Percentiles rank a stretch among this genome's conserved stretches.
Evolutionary conservation across 2,113 vertebrate species (phyloP).

Genomic region (Carollia perspicillata): DNA sequence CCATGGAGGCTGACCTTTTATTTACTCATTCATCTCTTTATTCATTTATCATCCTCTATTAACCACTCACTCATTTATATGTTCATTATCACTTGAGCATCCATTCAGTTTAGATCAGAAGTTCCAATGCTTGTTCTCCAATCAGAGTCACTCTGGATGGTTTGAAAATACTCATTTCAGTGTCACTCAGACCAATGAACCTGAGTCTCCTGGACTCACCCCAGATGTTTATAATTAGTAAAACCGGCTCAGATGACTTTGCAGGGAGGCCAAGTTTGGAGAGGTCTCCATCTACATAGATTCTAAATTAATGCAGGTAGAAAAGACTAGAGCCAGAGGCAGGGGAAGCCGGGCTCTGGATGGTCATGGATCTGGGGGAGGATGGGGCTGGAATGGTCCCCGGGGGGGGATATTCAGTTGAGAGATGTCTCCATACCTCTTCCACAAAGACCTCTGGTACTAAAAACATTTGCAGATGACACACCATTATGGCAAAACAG

Average conservation of each 20-base stretch:
- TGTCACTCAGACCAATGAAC: neutral
- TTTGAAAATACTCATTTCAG: neutral
- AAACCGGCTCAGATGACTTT: neutral
- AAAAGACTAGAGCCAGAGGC: neutral
- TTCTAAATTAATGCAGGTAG: neutral
- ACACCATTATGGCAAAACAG: fast-evolving
- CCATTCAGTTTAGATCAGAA: neutral
- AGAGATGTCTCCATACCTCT: neutral
- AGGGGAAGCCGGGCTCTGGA: neutral
- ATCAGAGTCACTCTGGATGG: neutral
- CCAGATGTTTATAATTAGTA: neutral
- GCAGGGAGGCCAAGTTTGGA: neutral
- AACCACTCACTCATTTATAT: neutral
- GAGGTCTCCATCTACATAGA: no score
- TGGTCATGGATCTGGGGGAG: neutral
- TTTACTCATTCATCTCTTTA: neutral
- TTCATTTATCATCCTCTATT: neutral
- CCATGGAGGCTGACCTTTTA: neutral
- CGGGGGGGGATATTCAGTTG: neutral
- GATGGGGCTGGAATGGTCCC: neutral
- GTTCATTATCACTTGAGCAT: neutral
- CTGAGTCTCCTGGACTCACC: neutral
- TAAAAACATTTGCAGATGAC: neutral
- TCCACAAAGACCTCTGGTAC: neutral
- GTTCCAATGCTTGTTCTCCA: neutral